phyloP scores from a whole-genome alignment of 1,140 invertebrate species.

The Drosophila triauraria region DNA sequence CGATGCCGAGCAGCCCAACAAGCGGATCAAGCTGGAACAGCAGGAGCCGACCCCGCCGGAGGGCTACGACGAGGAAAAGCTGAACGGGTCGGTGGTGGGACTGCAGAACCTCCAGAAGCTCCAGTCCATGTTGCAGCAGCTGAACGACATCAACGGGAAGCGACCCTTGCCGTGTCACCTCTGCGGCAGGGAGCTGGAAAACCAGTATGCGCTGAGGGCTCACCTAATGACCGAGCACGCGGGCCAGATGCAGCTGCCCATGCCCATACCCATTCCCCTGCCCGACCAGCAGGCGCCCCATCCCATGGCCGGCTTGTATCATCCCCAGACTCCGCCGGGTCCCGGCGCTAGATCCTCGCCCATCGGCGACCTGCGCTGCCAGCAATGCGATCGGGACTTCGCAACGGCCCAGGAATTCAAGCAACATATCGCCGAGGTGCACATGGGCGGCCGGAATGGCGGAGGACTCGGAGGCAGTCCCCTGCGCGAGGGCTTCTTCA shows the following conservation, averaged over 20 bases:
- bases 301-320: conserved; percentile 41
- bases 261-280: conserved; percentile 52
- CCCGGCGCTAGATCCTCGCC: conserved; percentile 41
- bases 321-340: conserved; percentile 65
- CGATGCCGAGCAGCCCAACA: conserved; percentile 47
- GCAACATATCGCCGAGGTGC: conserved; percentile 87
- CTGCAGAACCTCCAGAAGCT: conserved; percentile 91
- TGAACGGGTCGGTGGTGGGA: conserved; percentile 53
- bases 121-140: conserved; percentile 95
- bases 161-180: conserved; percentile 87
- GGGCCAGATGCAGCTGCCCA: conserved; percentile 50
- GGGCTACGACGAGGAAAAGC: conserved; percentile 46
- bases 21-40: conserved; percentile 76
- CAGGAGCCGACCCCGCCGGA: conserved; percentile 24
- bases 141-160: conserved; percentile 91
- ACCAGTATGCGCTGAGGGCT: conserved; percentile 86
- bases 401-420: conserved; percentile 86
- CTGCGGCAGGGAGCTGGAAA: conserved; percentile 88
- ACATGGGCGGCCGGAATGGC: conserved; percentile 69
- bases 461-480: conserved; percentile 64
- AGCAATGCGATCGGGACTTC: conserved; percentile 87
- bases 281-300: conserved; percentile 53
- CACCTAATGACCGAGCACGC: conserved; percentile 88
- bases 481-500: conserved; percentile 78
- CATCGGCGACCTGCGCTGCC: conserved; percentile 84